phyloP scores from a whole-genome alignment of 1,140 invertebrate species.

The Drosophila elegans region DNA sequence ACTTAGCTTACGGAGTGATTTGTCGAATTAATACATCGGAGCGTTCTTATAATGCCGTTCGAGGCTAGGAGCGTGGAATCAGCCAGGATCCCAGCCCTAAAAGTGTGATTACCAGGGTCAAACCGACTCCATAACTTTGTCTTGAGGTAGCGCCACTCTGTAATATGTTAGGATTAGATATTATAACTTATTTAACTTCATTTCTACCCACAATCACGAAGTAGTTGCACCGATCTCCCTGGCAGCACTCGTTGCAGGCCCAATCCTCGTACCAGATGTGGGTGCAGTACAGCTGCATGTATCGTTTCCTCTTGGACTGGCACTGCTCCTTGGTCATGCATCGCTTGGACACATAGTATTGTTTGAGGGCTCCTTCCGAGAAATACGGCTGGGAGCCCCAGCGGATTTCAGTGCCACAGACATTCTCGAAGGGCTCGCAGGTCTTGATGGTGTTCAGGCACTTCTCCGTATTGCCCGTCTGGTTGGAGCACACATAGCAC shows the following conservation, averaged over 20 bases:
- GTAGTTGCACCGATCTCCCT: conserved; percentile 98
- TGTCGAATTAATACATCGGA: conserved; percentile 14
- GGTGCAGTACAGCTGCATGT: conserved; percentile 92
- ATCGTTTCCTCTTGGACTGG: conserved; percentile 88
- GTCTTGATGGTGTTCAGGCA: conserved; percentile 96
- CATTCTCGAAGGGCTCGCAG: conserved; percentile 94
- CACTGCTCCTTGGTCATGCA: conserved; percentile 94
- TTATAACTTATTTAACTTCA: no score
- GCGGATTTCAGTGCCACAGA: conserved; percentile 94
- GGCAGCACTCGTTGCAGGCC: conserved; percentile 98
- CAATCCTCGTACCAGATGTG: conserved; percentile 99
- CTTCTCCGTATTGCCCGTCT: conserved; percentile 97
- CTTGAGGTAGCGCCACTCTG: conserved; percentile 51
- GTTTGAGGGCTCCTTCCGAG: conserved; percentile 96
- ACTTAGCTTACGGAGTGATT: conserved; percentile 49
- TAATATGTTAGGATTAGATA: conserved; percentile 2
- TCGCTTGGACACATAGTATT: conserved; percentile 96
- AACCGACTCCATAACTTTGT: neutral
- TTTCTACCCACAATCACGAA: conserved; percentile 95
- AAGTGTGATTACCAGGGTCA: conserved; percentile 17
- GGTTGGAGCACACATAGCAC: conserved; percentile 97
- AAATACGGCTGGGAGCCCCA: conserved; percentile 98
- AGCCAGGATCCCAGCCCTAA: conserved; percentile 23
- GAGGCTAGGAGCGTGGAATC: conserved; percentile 17
- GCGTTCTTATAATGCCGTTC: conserved; percentile 10